Evolutionary conservation across 2,113 vertebrate genomes (phyloP).

Genomic region (Dendropsophus ebraccatus): DNA sequence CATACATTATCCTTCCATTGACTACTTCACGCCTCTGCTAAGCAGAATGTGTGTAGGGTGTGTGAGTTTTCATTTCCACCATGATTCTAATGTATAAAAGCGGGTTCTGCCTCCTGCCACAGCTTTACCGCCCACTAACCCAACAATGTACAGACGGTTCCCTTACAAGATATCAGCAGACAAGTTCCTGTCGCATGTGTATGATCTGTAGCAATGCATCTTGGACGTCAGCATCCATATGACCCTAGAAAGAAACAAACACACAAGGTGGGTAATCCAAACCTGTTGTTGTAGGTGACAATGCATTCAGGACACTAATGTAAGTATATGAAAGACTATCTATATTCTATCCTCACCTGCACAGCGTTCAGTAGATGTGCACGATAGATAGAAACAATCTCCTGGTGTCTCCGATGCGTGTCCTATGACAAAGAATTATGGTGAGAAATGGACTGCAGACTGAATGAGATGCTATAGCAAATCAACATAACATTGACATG

Average conservation of each 20-base stretch:
- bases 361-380: constrained; percentile 96
- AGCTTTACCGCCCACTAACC: not conserved
- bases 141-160: not conserved
- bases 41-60: not conserved
- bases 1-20: not conserved
- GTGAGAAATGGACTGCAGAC: not conserved
- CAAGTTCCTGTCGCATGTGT: constrained; percentile 94
- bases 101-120: not conserved
- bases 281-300: no score
- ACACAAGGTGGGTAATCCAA: not conserved
- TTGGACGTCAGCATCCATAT: constrained; percentile 99
- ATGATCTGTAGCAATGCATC: constrained; percentile 96
- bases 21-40: not conserved
- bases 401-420: constrained; percentile 90
- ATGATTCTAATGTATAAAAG: not conserved
- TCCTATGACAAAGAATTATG: constrained; percentile 73
- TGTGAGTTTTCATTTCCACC: not conserved
- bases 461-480: not conserved
- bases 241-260: constrained; percentile 78
- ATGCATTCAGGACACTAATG: no score
- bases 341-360: constrained; percentile 76
- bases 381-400: constrained; percentile 93
- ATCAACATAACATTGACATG: no score
- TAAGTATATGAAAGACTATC: not conserved
- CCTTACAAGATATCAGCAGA: constrained; percentile 74